Percentiles rank a stretch among this genome's conserved stretches.
phyloP scores from a whole-genome alignment of 2,113 vertebrate species.

The Diadophis punctatus region DNA sequence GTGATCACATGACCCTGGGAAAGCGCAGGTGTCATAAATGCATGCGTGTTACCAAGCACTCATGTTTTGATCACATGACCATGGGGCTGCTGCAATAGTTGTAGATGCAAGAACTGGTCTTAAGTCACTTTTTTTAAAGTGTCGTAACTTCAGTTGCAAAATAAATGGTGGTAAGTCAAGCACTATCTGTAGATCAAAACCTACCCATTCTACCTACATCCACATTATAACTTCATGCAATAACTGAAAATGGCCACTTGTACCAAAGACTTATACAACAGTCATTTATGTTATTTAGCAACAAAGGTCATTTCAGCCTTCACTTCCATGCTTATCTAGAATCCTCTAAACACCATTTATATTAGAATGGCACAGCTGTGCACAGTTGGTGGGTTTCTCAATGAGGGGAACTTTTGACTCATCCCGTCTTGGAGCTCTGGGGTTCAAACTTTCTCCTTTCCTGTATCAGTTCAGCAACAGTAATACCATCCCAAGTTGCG shows the following conservation, averaged over 20 bases:
- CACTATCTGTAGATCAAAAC: background rate
- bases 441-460: background rate
- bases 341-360: background rate
- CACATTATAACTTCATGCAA: background rate
- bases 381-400: background rate
- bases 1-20: too few species aligned
- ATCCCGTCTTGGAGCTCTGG: background rate
- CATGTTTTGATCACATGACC: too few species aligned
- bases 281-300: background rate
- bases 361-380: background rate
- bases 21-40: too few species aligned
- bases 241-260: background rate
- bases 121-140: too few species aligned
- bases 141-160: too few species aligned
- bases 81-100: too few species aligned
- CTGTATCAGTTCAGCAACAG: background rate
- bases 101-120: too few species aligned
- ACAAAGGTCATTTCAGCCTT: background rate
- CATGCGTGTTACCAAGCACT: too few species aligned
- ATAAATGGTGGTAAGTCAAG: too few species aligned
- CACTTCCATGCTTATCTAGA: background rate
- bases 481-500: background rate
- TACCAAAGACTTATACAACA: background rate
- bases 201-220: background rate
- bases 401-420: background rate